Conservation (phyloP, 1,140 invertebrate species). For the Sogatella furcifera region DNA sequence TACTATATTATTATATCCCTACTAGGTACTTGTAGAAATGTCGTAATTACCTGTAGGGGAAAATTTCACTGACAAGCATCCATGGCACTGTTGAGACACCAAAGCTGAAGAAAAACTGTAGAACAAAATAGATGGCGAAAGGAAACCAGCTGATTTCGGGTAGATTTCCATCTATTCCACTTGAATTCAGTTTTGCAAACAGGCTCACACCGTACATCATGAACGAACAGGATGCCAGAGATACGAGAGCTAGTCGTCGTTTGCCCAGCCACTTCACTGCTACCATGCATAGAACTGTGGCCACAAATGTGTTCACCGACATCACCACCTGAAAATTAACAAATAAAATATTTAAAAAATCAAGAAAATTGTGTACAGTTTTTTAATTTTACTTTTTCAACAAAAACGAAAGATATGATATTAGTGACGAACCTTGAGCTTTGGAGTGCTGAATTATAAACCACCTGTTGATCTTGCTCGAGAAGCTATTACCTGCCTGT, state of each 20-base stretch:
- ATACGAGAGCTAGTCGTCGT: slow-evolving; percentile 25
- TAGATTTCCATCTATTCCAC: background rate
- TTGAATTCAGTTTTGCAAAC: background rate
- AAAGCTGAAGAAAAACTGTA: slow-evolving; percentile 15
- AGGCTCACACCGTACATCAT: slow-evolving; percentile 11
- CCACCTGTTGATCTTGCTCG: too few species aligned
- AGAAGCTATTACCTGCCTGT: too few species aligned
- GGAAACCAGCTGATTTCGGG: slow-evolving; percentile 10
- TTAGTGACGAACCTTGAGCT: too few species aligned
- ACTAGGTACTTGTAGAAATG: too few species aligned
- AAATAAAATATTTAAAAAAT: background rate
- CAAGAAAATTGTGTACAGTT: too few species aligned
- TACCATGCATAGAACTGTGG: slow-evolving; percentile 17
- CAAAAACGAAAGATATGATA: background rate
- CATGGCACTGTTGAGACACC: slow-evolving; percentile 20
- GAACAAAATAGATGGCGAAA: slow-evolving; percentile 14
- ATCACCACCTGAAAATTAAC: slow-evolving; percentile 14
- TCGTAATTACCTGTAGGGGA: slow-evolving; percentile 19
- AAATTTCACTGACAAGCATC: slow-evolving; percentile 24
- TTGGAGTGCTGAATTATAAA: too few species aligned
- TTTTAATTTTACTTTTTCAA: too few species aligned
- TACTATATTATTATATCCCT: too few species aligned
- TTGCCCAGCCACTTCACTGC: slow-evolving; percentile 27
- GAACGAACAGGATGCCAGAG: slow-evolving; percentile 23
- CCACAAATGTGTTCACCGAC: slow-evolving; percentile 13